Evolutionary conservation across 1,140 invertebrate species (phyloP).

Genomic region (Palaemon carinicauda): DNA sequence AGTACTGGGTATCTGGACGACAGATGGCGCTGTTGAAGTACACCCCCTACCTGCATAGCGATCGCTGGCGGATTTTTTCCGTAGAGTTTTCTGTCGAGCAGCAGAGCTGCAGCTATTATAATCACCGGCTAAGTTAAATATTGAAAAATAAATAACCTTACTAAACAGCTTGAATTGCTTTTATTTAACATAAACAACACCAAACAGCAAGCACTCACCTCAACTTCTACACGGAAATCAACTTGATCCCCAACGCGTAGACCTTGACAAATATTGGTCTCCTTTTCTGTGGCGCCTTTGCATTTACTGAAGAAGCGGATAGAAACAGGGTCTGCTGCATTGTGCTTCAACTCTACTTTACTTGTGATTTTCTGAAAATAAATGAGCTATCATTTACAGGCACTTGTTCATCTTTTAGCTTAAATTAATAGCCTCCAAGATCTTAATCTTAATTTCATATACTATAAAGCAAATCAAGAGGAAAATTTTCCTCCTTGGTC

Average conservation of each 20-base stretch:
- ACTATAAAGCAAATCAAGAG: background rate
- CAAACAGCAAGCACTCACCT: constrained; percentile 22
- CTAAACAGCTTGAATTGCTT: too few relatives aligned
- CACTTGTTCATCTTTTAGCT: background rate
- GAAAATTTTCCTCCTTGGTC: too few relatives aligned
- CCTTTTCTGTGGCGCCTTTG: constrained; percentile 61
- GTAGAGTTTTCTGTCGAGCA: too few relatives aligned
- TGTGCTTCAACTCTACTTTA: constrained; percentile 67
- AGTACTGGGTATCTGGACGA: too few relatives aligned
- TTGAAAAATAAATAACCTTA: too few relatives aligned
- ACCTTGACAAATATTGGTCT: constrained; percentile 68
- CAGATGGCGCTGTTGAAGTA: too few relatives aligned
- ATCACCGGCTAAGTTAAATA: too few relatives aligned
- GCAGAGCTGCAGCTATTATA: too few relatives aligned
- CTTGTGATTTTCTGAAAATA: constrained; percentile 67
- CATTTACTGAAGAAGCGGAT: constrained; percentile 70
- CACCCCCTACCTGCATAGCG: too few relatives aligned
- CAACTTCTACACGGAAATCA: constrained; percentile 61
- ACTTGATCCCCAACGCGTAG: constrained; percentile 69
- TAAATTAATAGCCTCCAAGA: background rate
- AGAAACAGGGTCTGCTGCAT: constrained; percentile 67
- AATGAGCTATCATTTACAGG: background rate
- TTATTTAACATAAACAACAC: background rate
- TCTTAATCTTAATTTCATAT: background rate
- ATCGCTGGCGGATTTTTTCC: too few relatives aligned